phyloP scores from a whole-genome alignment of 2,888 invertebrate species.

The Phanerotoma sp. region DNA sequence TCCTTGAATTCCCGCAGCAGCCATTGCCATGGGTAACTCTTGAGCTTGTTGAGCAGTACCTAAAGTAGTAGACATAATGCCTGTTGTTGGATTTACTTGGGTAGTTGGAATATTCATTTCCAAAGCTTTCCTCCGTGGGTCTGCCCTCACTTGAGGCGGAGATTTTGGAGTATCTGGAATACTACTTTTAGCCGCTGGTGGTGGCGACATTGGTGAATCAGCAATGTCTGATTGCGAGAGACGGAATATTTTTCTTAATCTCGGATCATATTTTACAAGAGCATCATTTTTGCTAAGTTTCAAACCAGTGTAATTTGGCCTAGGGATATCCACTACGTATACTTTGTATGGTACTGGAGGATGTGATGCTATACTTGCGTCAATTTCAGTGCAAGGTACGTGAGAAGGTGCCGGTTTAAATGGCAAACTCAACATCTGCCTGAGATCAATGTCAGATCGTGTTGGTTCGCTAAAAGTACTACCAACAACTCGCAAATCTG shows the following conservation, averaged over 20 bases:
- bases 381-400: constrained; percentile 83
- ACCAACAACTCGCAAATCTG: constrained; percentile 64
- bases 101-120: constrained; percentile 41
- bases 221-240: constrained; percentile 64
- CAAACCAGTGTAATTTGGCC: constrained; percentile 75
- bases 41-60: constrained; percentile 2
- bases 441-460: constrained; percentile 71
- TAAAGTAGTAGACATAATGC: constrained; percentile 18
- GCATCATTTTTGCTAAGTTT: constrained; percentile 71
- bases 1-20: constrained; percentile 24
- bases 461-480: constrained; percentile 37
- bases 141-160: constrained; percentile 50
- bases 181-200: constrained; percentile 45
- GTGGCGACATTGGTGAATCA: constrained; percentile 64
- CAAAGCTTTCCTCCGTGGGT: constrained; percentile 52
- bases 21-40: constrained; percentile 25
- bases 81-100: background rate
- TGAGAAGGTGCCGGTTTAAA: constrained; percentile 82
- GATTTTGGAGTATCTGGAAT: constrained; percentile 57
- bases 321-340: constrained; percentile 66
- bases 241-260: constrained; percentile 74
- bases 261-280: constrained; percentile 73
- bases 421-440: constrained; percentile 67
- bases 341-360: constrained; percentile 72
- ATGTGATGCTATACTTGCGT: constrained; percentile 78